These are phyloP conservation scores for Poecilia wingei DNA, from an alignment of 2,797 vertebrate genomes.

Conservation along the genomic window DNA sequence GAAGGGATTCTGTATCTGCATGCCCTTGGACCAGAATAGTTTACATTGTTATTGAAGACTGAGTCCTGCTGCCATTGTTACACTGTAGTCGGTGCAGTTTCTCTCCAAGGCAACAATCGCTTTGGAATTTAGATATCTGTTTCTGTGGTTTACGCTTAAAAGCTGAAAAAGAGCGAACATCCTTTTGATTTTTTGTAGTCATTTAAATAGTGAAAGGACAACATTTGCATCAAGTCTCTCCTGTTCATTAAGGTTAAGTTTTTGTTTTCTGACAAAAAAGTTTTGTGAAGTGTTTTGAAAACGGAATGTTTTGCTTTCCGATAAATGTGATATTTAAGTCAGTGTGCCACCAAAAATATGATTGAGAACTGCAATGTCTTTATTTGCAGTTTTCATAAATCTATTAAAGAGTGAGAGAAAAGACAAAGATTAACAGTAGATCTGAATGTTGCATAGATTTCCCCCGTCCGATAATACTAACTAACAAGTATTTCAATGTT, in stretches of 20 bases:
- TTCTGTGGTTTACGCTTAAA: neutral
- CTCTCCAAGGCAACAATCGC: neutral
- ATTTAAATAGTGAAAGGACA: neutral
- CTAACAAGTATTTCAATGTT: neutral
- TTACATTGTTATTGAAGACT: slow-evolving; percentile 5
- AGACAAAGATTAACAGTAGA: neutral
- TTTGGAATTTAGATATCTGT: neutral
- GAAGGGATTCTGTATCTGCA: slow-evolving; percentile 14
- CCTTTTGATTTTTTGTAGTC: neutral
- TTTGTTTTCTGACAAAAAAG: neutral
- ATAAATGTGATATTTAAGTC: neutral
- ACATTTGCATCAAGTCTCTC: neutral
- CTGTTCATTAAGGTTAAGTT: neutral
- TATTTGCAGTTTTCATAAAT: neutral
- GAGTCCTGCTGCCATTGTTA: slow-evolving; percentile 4
- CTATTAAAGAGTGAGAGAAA: neutral
- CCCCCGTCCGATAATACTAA: neutral
- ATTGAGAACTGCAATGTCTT: neutral
- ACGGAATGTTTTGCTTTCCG: neutral
- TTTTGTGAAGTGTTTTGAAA: neutral
- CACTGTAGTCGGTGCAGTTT: neutral
- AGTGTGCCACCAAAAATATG: neutral
- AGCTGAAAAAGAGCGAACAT: neutral
- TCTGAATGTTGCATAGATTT: neutral
- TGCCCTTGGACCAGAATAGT: slow-evolving; percentile 32